A percentile compares a stretch with the other conserved stretches of the same genome.
These are phyloP conservation scores for Aldabrachelys gigantea DNA, from an alignment of 2,113 vertebrate species.

Conservation along the genomic window DNA sequence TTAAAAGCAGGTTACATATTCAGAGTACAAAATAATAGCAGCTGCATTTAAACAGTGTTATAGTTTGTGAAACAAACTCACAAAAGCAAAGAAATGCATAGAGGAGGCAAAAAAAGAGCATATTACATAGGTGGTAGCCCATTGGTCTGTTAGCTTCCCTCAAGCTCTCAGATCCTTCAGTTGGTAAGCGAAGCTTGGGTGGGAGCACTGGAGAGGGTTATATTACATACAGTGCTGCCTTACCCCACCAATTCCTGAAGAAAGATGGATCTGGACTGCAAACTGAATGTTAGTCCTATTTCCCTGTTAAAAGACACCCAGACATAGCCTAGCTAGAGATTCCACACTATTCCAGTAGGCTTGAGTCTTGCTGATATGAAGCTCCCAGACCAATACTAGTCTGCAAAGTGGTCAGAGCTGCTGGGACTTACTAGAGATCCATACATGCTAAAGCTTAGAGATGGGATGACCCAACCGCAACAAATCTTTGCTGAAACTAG, in stretches of 20 bases:
- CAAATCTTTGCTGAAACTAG: background rate
- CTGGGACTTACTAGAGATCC: background rate
- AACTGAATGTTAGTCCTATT: background rate
- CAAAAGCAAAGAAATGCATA: rapidly evolving
- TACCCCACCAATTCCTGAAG: background rate
- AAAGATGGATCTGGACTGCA: rapidly evolving
- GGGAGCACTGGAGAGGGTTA: background rate
- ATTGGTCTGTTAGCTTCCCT: background rate
- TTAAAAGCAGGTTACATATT: background rate
- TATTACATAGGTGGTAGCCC: background rate
- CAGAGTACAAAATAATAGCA: background rate
- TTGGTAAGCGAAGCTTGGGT: background rate
- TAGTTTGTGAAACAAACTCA: background rate
- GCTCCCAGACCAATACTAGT: background rate
- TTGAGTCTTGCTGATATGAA: background rate
- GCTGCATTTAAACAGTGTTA: background rate
- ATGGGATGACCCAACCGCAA: rapidly evolving
- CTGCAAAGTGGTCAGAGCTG: background rate
- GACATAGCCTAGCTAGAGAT: background rate
- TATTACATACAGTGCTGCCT: background rate
- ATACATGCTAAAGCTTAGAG: rapidly evolving
- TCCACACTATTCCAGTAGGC: background rate
- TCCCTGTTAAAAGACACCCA: background rate
- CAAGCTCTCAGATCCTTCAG: rapidly evolving
- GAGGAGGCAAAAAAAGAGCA: background rate